phyloP scores from a whole-genome alignment of 1,140 invertebrate species.

The Drosophila pachea region DNA sequence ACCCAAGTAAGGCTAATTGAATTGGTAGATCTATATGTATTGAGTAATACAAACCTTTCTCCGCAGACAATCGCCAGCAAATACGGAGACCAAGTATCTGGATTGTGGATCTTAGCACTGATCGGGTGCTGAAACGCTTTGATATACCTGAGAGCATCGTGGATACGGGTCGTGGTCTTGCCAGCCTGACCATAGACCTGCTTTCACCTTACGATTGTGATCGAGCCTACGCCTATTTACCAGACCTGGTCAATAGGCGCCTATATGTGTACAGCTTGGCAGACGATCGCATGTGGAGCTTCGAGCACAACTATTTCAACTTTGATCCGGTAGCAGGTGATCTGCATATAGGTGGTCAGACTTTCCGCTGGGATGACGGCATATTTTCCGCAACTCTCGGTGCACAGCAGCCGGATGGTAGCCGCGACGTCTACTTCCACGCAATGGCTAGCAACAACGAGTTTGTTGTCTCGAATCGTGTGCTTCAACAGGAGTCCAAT shows the following conservation, averaged over 20 bases:
- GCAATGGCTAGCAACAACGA: slow-evolving; percentile 83
- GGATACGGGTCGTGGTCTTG: slow-evolving; percentile 80
- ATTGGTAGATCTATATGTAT: too few relatives aligned
- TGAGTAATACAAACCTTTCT: neutral
- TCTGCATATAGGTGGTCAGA: slow-evolving; percentile 83
- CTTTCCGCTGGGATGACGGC: slow-evolving; percentile 87
- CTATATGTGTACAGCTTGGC: slow-evolving; percentile 83
- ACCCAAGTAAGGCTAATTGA: slow-evolving; percentile 51
- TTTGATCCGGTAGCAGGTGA: slow-evolving; percentile 86
- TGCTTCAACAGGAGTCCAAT: slow-evolving; percentile 82
- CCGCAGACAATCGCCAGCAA: slow-evolving; percentile 80
- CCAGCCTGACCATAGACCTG: slow-evolving; percentile 84
- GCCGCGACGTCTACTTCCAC: slow-evolving; percentile 84
- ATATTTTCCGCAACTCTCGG: slow-evolving; percentile 85
- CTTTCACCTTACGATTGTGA: slow-evolving; percentile 80
- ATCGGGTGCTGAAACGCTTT: slow-evolving; percentile 70
- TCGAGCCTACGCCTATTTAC: slow-evolving; percentile 85
- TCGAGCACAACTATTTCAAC: slow-evolving; percentile 86
- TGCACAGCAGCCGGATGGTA: slow-evolving; percentile 80
- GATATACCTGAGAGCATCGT: slow-evolving; percentile 70
- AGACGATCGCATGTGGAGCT: slow-evolving; percentile 84
- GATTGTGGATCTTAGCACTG: slow-evolving; percentile 83
- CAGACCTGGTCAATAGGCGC: slow-evolving; percentile 84
- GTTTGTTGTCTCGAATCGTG: slow-evolving; percentile 83
- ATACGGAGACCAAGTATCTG: slow-evolving; percentile 83